Base-by-base conservation (phyloP, 2,888 invertebrate genomes). In the Drosophila lutescens region DNA sequence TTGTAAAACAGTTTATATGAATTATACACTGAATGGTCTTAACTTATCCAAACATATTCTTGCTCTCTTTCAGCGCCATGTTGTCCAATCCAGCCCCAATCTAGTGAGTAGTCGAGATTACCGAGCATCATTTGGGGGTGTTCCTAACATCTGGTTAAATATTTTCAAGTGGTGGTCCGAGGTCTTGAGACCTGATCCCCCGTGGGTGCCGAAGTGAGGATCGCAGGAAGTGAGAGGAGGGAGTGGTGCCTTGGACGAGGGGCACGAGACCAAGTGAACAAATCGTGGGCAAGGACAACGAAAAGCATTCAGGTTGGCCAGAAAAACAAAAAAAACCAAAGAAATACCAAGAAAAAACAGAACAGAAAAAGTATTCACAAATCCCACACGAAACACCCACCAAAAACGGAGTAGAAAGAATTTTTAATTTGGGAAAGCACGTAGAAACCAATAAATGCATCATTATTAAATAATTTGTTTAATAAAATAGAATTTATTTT, bases 81-180 rank as follows among this genome's bases (percentile, higher is more conserved):
- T 72, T 63, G 76, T 60, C 58, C 59, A 59, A 40, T 53, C 62
- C 49, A 55, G 65, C 34, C 36, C 77, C 74, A 70, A 85, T 74
- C 63, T 79, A 89, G 89, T 85, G 85, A 89, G 89, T 84, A 83
- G 57, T 69, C 61, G 66, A 72, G 66, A 72, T 51, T 66, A 44
- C 53, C 71, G 53, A 65, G 58, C 43, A 88, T 86, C 85, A 59
- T 44, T 73, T 71, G 77, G 84, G 50, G 68, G 56, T 82, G 77
- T 68, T 86, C 72, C 80, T 84, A 78, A 84, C 75, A 67, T 67
- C 78, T 49, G 72, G 69, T 57, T 70, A 69, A 67, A 71, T 55
- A 26, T 34, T 71, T 73, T 71, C 47, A 80, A 80, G 85, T 75
- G 68, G 71, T 71, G 78, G 79, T 60, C 49, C 55, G 58, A 46